Base-by-base conservation (phyloP, 2,797 vertebrate genomes). In the Meriones psammophilus region DNA sequence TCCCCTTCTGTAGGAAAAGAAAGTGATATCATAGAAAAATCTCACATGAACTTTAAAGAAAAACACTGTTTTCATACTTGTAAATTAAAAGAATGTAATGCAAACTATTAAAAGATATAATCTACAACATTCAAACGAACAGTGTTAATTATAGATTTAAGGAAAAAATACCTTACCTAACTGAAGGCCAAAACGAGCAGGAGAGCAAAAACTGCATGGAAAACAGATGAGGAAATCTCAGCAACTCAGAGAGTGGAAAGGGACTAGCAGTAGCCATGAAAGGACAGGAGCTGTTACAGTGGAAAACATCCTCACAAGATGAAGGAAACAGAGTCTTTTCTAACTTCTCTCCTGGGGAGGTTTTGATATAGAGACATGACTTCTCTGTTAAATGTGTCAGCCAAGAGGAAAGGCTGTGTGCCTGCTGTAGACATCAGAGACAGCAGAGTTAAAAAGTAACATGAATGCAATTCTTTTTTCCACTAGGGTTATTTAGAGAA, bases 401-500 rank as follows among this genome's bases (percentile, higher is more conserved):
- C 15, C 28, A 26, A 18, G 36, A 66, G 2, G 39, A 91, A n/a
- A 8, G 15, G 14, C 24, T 83, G 58, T 17, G 2, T 86, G 30
- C 26, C 1, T 86, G 30, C 33, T 62, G 8, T 22, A 22, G 12
- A 22, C 50, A 20, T 56, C 36, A 60, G 10, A 26, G 22, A 13
- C 66, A 78, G 2, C 22, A 22, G 7, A 50, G 36, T 62, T 94
- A 42, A 87, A 62, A 24, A 9, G 7, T 54, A 36, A 86, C 20
- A 56, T 26, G 33, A 10, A 46, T 46, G 12, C 4, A 36, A 36
- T 36, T 12, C n/a, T 71, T 94, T 88, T 50, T 50, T 9, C 2
- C 14, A 17, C 93, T 88, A 39, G 0, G 14, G 88, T 87, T 92
- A n/a, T 83, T 26, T 86, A 92, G 6, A 84, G n/a, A 88, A 94